These are phyloP conservation scores for Haliclona indistincta DNA, from an alignment of 37 sponge, comb jelly and placozoan genomes.

Conservation along the genomic window DNA sequence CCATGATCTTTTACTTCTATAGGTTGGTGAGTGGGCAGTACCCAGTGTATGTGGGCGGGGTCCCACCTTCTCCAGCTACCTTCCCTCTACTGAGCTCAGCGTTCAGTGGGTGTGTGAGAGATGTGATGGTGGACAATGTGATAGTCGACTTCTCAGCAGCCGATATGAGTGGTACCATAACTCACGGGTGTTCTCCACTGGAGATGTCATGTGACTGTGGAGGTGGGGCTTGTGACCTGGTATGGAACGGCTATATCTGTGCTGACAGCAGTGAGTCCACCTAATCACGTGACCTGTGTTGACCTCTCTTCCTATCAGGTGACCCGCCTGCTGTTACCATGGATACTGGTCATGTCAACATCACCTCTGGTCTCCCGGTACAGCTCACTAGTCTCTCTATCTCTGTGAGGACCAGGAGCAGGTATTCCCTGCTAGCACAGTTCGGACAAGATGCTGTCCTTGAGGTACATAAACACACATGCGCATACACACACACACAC, in stretches of 20 bases:
- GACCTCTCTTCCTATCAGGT: not conserved
- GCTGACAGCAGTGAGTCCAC: not conserved
- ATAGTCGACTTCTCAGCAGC: slow-evolving; percentile 46
- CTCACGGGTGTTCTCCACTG: slow-evolving; percentile 37
- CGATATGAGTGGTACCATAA: not conserved
- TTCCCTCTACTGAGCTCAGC: not conserved
- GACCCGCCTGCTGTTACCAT: not conserved
- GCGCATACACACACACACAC: too few species aligned
- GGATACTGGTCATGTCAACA: not conserved
- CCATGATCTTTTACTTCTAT: not conserved
- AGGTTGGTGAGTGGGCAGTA: not conserved
- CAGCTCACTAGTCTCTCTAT: not conserved
- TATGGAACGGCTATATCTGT: slow-evolving; percentile 52
- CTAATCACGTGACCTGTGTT: not conserved
- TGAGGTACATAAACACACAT: not conserved
- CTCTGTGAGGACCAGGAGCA: slow-evolving; percentile 1
- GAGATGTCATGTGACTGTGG: slow-evolving; percentile 1
- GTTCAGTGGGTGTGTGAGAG: slow-evolving; percentile 44
- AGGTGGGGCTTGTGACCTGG: slow-evolving; percentile 29
- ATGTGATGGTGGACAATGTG: slow-evolving; percentile 14
- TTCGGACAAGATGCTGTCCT: slow-evolving; percentile 15
- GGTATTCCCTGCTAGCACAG: slow-evolving; percentile 2
- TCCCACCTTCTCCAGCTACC: not conserved
- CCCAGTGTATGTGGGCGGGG: not conserved
- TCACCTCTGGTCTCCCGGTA: not conserved